Conservation (phyloP, 2,113 vertebrate genomes). For the Probosciger aterrimus region DNA sequence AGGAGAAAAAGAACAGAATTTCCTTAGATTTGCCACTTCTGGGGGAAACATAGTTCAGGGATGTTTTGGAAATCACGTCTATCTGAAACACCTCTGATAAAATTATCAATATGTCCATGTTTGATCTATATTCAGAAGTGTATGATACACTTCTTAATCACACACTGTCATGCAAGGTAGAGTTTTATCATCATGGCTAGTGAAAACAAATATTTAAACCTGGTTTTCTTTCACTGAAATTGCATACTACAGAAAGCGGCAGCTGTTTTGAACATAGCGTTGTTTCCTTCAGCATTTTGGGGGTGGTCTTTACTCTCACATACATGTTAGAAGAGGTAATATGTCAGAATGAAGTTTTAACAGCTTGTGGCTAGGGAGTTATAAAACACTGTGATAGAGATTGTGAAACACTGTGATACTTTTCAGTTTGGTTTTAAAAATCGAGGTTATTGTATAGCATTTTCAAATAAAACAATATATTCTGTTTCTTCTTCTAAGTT, state of each 20-base stretch:
- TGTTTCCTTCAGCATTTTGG: not conserved
- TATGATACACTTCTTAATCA: not conserved
- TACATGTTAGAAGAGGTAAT: not conserved
- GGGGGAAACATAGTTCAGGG: not conserved
- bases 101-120: not conserved
- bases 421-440: not conserved
- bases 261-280: not conserved
- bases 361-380: not conserved
- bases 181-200: not conserved
- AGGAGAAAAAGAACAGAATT: not conserved
- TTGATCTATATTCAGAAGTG: not conserved
- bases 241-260: not conserved
- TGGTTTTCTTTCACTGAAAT: not conserved
- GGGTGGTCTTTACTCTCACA: not conserved
- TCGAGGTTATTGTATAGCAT: not conserved
- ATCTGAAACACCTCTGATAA: not conserved
- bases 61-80: not conserved
- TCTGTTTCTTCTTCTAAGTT: not conserved
- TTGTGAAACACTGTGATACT: not conserved
- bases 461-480: not conserved
- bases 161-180: not conserved
- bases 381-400: not conserved
- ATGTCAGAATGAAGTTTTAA: not conserved
- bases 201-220: not conserved
- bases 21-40: not conserved